A percentile compares a stretch with the other conserved stretches of the same genome.
Conservation (phyloP, 2,113 vertebrate genomes). For the Oryzias celebensis region DNA sequence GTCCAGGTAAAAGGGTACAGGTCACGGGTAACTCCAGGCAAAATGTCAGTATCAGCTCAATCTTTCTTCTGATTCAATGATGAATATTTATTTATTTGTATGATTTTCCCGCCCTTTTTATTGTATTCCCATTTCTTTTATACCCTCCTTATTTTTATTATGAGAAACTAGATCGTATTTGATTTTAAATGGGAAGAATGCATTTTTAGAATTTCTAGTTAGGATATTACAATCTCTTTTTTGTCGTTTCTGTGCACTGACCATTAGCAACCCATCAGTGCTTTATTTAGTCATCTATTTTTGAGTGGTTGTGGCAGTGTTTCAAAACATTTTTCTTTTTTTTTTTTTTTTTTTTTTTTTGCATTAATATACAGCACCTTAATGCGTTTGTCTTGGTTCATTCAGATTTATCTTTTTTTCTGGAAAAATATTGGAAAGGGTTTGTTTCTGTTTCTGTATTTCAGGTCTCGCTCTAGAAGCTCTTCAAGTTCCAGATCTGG, state of each 20-base stretch:
- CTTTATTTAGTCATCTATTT: too few relatives aligned
- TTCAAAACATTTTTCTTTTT: too few relatives aligned
- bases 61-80: constrained; percentile 82
- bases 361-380: too few relatives aligned
- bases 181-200: background rate
- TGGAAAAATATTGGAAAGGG: constrained; percentile 72
- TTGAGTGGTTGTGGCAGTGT: too few relatives aligned
- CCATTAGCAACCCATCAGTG: too few relatives aligned
- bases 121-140: background rate
- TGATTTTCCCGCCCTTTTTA: constrained; percentile 22
- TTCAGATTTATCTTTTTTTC: background rate
- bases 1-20: constrained; percentile 99
- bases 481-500: constrained; percentile 97
- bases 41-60: constrained; percentile 99
- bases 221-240: background rate
- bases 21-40: constrained; percentile 99
- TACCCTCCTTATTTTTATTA: constrained; percentile 14
- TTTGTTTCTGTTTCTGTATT: constrained; percentile 77
- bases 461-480: constrained; percentile 95
- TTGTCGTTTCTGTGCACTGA: background rate
- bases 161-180: constrained; percentile 1
- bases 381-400: too few relatives aligned
- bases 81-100: constrained; percentile 53
- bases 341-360: too few relatives aligned
- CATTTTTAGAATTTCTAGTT: background rate